Base-by-base conservation (phyloP, 2,888 invertebrate genomes). In the Nebria brevicollis region DNA sequence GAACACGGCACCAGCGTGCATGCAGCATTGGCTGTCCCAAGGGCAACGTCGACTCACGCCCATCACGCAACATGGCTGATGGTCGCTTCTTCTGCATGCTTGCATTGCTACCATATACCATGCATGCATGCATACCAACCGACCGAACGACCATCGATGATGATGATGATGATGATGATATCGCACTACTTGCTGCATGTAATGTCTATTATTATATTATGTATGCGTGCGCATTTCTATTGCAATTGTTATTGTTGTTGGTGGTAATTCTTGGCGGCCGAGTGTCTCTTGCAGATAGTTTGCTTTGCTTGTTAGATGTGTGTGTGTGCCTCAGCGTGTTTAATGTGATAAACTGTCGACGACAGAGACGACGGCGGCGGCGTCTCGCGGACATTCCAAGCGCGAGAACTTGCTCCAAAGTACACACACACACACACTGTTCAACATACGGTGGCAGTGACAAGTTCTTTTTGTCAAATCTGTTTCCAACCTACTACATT, bases 301-400 rank as follows among this genome's bases (percentile, higher is more conserved):
- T 83, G 83, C 83, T 84, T 86, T 85, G 86, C 87, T 54, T 54
- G 54, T 13, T 54, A 34, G 34, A 34, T 34, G 34, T 34, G 25
- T 70, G 34, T 87, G 87, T 83, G 82, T 72, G 83, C 82, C 87
- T 86, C 85, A 77, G 84, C 87, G 86, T 87, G 87, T 88, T 87
- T 87, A 87, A 87, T 86, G 87, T 89, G 89, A 89, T 88, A 89
- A 88, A 88, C 87, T 88, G 89, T 89, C 89, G 88, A 84, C 86
- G 83, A 82, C 89, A 89, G 85, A 54, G 54, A 54, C 54, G 54
- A 13, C 54, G 54, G 83, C 84, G 85, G 84, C 74, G 81, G 66
- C 80, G 77, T 74, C 82, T 77, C 81, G 77, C 79, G 81, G 68
- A 26, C 66, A 64, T 76, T 66, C 43, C 70, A 7, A 11, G 70